These are phyloP conservation scores for Chrysomallon squamiferum DNA, from an alignment of 1,140 invertebrate species.

Conservation along the genomic window DNA sequence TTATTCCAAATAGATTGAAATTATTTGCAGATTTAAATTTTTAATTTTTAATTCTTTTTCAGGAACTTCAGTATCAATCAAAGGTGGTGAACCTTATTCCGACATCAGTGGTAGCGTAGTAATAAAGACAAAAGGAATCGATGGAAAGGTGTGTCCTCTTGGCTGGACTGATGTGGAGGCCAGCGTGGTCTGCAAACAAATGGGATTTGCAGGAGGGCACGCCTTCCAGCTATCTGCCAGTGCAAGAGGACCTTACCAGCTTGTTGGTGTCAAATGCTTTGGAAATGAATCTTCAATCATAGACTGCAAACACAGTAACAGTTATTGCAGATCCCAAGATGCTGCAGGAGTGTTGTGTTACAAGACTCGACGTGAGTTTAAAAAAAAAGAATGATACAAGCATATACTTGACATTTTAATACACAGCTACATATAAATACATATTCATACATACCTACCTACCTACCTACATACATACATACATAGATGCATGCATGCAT, in stretches of 20 bases:
- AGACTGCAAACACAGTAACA: slow-evolving; percentile 20
- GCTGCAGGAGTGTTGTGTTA: slow-evolving; percentile 32
- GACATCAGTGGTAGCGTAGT: slow-evolving; percentile 69
- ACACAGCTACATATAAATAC: too few relatives aligned
- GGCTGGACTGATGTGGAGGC: slow-evolving; percentile 75
- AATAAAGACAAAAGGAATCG: slow-evolving; percentile 73
- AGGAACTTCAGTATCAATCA: slow-evolving; percentile 25
- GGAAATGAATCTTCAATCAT: slow-evolving; percentile 29
- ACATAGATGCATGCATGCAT: too few relatives aligned
- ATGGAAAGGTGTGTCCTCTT: slow-evolving; percentile 80
- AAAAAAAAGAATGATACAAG: too few relatives aligned
- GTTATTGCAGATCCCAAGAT: slow-evolving; percentile 17
- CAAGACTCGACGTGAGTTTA: slow-evolving; percentile 18
- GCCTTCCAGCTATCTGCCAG: slow-evolving; percentile 16
- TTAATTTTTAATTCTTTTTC: not conserved
- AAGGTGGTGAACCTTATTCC: slow-evolving; percentile 20
- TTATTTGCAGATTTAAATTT: too few relatives aligned
- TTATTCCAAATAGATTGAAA: too few relatives aligned
- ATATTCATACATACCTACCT: too few relatives aligned
- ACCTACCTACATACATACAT: too few relatives aligned
- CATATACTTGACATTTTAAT: too few relatives aligned
- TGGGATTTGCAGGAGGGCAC: slow-evolving; percentile 64
- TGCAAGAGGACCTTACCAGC: slow-evolving; percentile 26
- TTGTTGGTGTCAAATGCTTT: slow-evolving; percentile 23
- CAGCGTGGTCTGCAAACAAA: slow-evolving; percentile 74